phyloP scores from a whole-genome alignment of 1,140 invertebrate species.

The Pogonognathellus flavescens region DNA sequence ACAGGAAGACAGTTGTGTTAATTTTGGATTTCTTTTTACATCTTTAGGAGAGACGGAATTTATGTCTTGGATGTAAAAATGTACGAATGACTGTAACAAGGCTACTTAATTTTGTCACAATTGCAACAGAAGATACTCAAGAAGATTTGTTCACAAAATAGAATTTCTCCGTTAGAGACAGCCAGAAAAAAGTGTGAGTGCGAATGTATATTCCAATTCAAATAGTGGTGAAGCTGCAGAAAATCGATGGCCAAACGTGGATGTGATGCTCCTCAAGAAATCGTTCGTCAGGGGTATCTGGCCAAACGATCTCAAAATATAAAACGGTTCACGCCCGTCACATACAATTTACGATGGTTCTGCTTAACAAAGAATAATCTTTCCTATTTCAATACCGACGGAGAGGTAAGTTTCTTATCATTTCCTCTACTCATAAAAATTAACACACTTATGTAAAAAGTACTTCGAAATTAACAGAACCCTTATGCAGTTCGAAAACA shows the following conservation, averaged over 20 bases:
- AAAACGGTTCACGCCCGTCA: slow-evolving; percentile 85
- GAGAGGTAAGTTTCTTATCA: slow-evolving; percentile 77
- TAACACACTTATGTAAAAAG: too few relatives aligned
- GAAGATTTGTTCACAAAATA: too few relatives aligned
- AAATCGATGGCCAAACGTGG: slow-evolving; percentile 63
- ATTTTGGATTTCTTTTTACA: too few relatives aligned
- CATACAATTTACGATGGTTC: slow-evolving; percentile 89
- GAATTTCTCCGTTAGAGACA: background rate
- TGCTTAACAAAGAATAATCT: slow-evolving; percentile 80
- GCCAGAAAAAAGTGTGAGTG: slow-evolving; percentile 17
- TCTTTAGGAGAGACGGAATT: too few relatives aligned
- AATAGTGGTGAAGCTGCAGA: slow-evolving; percentile 35
- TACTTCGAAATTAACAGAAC: too few relatives aligned
- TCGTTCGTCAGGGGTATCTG: slow-evolving; percentile 76
- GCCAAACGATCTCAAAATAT: slow-evolving; percentile 89
- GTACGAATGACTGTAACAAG: too few relatives aligned
- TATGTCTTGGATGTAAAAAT: too few relatives aligned
- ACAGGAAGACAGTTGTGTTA: too few relatives aligned
- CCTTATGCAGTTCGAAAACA: too few relatives aligned
- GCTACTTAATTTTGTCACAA: too few relatives aligned
- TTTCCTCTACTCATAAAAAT: too few relatives aligned
- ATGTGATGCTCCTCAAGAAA: slow-evolving; percentile 60
- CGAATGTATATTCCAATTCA: slow-evolving; percentile 36
- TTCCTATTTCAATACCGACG: slow-evolving; percentile 84
- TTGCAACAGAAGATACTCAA: too few relatives aligned